phyloP scores from a whole-genome alignment of 2,797 vertebrate genomes.

The Gouania willdenowi region DNA sequence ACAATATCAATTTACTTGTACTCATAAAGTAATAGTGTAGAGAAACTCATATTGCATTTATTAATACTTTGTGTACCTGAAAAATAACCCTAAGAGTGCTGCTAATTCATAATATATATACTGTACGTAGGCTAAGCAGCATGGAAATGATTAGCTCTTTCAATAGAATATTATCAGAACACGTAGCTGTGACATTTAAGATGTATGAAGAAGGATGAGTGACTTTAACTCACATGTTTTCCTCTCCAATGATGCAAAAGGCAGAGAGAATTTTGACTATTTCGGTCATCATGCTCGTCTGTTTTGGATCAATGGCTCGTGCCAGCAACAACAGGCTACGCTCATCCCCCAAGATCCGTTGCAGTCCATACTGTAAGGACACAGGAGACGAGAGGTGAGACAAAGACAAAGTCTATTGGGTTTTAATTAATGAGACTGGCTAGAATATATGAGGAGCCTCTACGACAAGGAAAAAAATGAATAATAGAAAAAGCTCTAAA shows the following conservation, averaged over 20 bases:
- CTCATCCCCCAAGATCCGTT: conserved; percentile 93
- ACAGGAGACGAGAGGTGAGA: conserved; percentile 5
- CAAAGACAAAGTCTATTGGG: conserved; percentile 26
- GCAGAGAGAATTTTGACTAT: conserved; percentile 96
- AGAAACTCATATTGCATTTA: no score
- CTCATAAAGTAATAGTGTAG: no score
- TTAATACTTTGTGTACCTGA: no score
- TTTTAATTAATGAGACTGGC: conserved; percentile 56
- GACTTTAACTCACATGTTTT: conserved; percentile 89
- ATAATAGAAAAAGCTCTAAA: conserved; percentile 29
- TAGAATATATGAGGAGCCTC: conserved; percentile 45
- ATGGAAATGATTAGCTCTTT: no score
- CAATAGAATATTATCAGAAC: no score
- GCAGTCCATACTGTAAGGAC: conserved; percentile 82
- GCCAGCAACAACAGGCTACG: conserved; percentile 87
- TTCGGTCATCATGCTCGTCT: conserved; percentile 96
- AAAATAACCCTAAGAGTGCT: no score
- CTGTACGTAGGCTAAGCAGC: no score
- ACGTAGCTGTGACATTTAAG: no score
- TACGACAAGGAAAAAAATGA: conserved; percentile 34
- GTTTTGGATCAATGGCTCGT: conserved; percentile 92
- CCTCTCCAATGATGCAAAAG: conserved; percentile 93
- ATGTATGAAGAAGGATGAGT: neutral
- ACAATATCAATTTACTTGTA: no score
- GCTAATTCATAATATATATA: no score